A percentile compares a stretch with the other conserved stretches of the same genome.
Conservation (phyloP, 2,888 invertebrate species). For the Lottia scabra region DNA sequence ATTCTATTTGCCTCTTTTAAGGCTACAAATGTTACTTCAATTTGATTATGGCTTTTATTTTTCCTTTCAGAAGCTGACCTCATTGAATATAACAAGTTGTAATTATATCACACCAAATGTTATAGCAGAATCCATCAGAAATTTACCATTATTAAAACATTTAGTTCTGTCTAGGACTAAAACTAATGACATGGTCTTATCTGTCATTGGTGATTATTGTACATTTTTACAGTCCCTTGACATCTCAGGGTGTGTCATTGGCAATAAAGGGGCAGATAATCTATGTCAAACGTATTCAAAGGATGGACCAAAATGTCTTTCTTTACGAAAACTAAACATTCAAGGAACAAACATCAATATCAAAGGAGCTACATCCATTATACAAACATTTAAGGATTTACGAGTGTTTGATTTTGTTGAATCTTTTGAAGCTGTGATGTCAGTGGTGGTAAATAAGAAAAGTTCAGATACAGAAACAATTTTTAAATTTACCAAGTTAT, state of each 20-base stretch:
- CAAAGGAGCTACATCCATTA: constrained; percentile 19
- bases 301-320: constrained; percentile 19
- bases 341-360: constrained; percentile 24
- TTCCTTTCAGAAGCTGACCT: constrained; percentile 42
- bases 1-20: too few relatives aligned
- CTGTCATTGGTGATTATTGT: constrained; percentile 28
- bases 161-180: constrained; percentile 43
- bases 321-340: constrained; percentile 18
- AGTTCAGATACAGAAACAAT: background rate
- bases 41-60: too few relatives aligned
- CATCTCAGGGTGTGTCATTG: constrained; percentile 34
- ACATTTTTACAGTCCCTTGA: constrained; percentile 27
- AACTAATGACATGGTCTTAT: constrained; percentile 44
- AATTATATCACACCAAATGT: constrained; percentile 13
- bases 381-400: constrained; percentile 17
- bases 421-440: constrained; percentile 24
- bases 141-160: constrained; percentile 31
- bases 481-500: constrained; percentile 21
- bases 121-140: constrained; percentile 33
- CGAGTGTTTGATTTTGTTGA: constrained; percentile 17
- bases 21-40: too few relatives aligned
- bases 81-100: constrained; percentile 35
- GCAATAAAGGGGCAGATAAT: constrained; percentile 28
- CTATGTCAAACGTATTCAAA: constrained; percentile 25
- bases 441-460: background rate